Conservation (phyloP, 2,888 invertebrate genomes). For the Epinotia demarniana region DNA sequence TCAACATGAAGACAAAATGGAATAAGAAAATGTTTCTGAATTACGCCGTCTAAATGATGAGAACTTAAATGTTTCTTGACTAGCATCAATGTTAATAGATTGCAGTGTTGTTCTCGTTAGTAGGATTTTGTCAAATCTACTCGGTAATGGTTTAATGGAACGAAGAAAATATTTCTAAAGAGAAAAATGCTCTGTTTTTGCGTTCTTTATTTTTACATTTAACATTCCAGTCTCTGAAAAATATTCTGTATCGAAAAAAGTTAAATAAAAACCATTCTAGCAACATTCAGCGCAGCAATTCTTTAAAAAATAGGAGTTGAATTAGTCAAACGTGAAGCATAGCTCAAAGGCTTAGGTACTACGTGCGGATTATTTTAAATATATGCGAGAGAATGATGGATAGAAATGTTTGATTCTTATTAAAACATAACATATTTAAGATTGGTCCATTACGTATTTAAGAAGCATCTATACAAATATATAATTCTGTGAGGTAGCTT, state of each 20-base stretch:
- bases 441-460: not conserved
- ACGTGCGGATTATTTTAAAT: not conserved
- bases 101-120: slow-evolving; percentile 8
- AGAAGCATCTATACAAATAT: slow-evolving; percentile 1
- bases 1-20: slow-evolving; percentile 45
- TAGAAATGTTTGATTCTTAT: slow-evolving; percentile 17
- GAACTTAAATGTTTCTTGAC: slow-evolving; percentile 21
- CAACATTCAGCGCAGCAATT: slow-evolving; percentile 12
- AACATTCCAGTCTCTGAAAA: not conserved
- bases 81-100: slow-evolving; percentile 27
- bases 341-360: slow-evolving; percentile 32
- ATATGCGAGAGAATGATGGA: slow-evolving; percentile 3
- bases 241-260: not conserved
- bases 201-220: slow-evolving; percentile 2
- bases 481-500: not conserved
- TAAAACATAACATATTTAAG: not conserved
- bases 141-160: slow-evolving; percentile 3
- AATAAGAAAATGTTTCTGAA: slow-evolving; percentile 42
- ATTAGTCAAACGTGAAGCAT: slow-evolving; percentile 28
- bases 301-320: slow-evolving; percentile 23
- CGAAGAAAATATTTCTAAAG: not conserved
- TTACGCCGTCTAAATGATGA: slow-evolving; percentile 32
- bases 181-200: not conserved
- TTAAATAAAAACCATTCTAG: not conserved
- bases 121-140: slow-evolving; percentile 1